phyloP scores from a whole-genome alignment of 2,888 invertebrate species.

The Leptinotarsa juncta region DNA sequence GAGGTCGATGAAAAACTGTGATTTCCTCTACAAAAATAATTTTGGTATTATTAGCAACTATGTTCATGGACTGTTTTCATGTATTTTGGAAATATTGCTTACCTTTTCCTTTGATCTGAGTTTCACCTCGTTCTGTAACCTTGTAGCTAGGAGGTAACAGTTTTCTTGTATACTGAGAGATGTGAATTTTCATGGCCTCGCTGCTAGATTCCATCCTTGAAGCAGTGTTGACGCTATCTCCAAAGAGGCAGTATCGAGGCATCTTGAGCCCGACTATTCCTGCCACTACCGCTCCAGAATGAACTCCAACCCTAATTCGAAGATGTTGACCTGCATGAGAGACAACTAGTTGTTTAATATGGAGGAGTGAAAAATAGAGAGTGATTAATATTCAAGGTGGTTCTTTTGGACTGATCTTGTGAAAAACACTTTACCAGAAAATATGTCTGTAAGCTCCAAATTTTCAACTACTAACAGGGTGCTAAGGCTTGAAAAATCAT shows the following conservation, averaged over 20 bases:
- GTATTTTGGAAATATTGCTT: conserved; percentile 43
- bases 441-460: too few relatives aligned
- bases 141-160: conserved; percentile 80
- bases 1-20: too few relatives aligned
- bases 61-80: too few relatives aligned
- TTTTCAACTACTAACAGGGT: too few relatives aligned
- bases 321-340: conserved; percentile 78
- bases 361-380: too few relatives aligned
- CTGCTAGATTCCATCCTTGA: conserved; percentile 94
- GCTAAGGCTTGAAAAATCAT: too few relatives aligned
- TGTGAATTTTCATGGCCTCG: conserved; percentile 93
- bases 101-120: conserved; percentile 93
- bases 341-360: too few relatives aligned
- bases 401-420: not conserved
- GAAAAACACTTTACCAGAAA: too few relatives aligned
- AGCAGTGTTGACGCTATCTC: conserved; percentile 92
- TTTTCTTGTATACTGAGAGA: conserved; percentile 88
- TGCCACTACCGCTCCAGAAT: conserved; percentile 92
- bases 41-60: too few relatives aligned
- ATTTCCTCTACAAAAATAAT: too few relatives aligned
- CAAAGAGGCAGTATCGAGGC: conserved; percentile 90
- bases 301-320: conserved; percentile 87
- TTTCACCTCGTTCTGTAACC: conserved; percentile 83
- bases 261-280: conserved; percentile 95
- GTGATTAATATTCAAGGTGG: not conserved